phyloP scores from a whole-genome alignment of 2,888 invertebrate genomes.

The Apeira syringaria region DNA sequence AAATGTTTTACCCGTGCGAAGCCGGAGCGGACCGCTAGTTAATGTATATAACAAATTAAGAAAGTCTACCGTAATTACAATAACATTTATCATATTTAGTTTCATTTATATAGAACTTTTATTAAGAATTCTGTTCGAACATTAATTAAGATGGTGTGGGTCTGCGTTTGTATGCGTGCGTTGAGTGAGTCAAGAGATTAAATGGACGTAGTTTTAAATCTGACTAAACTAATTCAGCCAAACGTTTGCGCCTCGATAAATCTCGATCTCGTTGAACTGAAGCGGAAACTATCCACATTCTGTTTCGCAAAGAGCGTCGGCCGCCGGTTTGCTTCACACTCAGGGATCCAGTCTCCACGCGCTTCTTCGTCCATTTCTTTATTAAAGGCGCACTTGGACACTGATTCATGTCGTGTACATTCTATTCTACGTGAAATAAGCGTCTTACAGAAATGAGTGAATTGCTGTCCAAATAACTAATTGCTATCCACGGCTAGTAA shows the following conservation, averaged over 20 bases:
- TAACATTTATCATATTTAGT: too few species aligned
- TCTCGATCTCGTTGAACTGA: constrained; percentile 20
- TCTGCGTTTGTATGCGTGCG: too few species aligned
- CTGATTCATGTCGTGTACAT: background rate
- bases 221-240: constrained; percentile 25
- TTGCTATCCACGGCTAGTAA: too few species aligned
- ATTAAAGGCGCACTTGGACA: background rate
- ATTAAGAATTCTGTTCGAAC: too few species aligned
- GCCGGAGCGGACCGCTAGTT: too few species aligned
- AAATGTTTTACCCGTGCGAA: too few species aligned
- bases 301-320: constrained; percentile 24
- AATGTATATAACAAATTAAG: too few species aligned
- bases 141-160: too few species aligned
- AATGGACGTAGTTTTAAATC: too few species aligned
- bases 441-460: constrained; percentile 19
- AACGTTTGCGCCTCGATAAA: constrained; percentile 21
- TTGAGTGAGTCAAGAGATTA: too few species aligned
- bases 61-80: too few species aligned
- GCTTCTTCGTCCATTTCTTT: background rate
- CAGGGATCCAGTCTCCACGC: background rate
- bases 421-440: background rate
- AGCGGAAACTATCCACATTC: constrained; percentile 22
- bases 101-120: too few species aligned
- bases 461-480: constrained; percentile 30
- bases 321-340: constrained; percentile 56